Conservation (phyloP, 2,888 invertebrate species). For the Drosophila subsilvestris region DNA sequence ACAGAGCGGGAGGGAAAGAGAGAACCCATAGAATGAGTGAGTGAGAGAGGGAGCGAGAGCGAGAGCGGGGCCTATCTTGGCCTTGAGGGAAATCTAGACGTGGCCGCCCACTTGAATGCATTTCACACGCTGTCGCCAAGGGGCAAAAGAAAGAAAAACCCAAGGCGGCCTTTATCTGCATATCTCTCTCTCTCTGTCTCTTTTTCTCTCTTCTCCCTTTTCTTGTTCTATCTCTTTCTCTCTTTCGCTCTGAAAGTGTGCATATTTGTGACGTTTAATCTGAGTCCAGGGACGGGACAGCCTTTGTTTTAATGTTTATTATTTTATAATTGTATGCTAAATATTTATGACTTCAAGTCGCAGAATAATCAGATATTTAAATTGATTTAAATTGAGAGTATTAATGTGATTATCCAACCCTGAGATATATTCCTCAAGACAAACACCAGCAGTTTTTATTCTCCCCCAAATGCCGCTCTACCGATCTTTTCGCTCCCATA, state of each 20-base stretch:
- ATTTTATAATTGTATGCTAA: neutral
- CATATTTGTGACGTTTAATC: conserved; percentile 7
- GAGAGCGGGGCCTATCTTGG: conserved; percentile 39
- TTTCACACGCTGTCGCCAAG: conserved; percentile 72
- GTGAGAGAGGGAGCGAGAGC: conserved; percentile 11
- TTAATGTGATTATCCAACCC: conserved; percentile 21
- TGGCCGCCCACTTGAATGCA: conserved; percentile 44
- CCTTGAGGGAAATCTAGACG: conserved; percentile 34
- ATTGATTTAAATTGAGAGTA: neutral
- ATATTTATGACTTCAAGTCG: neutral
- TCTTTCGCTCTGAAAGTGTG: neutral
- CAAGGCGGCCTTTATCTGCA: conserved; percentile 7
- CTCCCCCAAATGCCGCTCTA: conserved; percentile 12
- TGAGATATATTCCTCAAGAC: conserved; percentile 20
- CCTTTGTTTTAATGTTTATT: neutral
- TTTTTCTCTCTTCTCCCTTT: too few species aligned
- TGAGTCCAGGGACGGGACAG: neutral
- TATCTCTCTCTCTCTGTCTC: too few species aligned
- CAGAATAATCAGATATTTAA: neutral
- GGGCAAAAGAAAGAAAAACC: conserved; percentile 36
- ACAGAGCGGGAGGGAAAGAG: conserved; percentile 21
- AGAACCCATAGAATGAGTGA: conserved; percentile 4
- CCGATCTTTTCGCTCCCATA: neutral
- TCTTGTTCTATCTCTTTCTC: neutral
- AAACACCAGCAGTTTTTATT: conserved; percentile 39